Base-by-base conservation (phyloP, 2,888 invertebrate genomes). In the Archips xylosteana region DNA sequence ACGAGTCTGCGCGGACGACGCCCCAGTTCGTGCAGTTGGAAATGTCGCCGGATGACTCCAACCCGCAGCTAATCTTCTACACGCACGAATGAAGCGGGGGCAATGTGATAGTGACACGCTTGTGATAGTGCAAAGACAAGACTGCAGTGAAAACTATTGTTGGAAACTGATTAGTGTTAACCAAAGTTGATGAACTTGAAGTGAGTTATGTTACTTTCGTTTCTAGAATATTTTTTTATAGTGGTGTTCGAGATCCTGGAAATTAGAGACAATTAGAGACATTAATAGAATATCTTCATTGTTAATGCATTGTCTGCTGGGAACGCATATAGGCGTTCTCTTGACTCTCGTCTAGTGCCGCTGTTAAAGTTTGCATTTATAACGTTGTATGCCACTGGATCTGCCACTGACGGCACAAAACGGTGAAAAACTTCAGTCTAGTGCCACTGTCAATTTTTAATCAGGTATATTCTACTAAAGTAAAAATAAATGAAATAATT, bases 1-100 rank as follows among this genome's bases (percentile, higher is more conserved):
- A 93, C 79, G 95, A 95, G 77, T 94, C 95, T 65, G 95, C 94
- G 0, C 82, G 94, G 49, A 92, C 94, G 0, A 92, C 94, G 0
- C 92, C 94, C 0, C 95, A 95, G 74, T 95, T 81, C 69, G 94
- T 95, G 0, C 94, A 95, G 70, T 79, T 95, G 9, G 95, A 94
- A 76, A 90, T 94, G 79, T 92, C 93, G 0, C 93, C 90, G 0
- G 94, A 94, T 72, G 95, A 95, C 76, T 97, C 97, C 70, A 96
- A 96, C 88, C 96, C 96, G 78, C 97, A 97, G 81, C 97, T 97
- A 83, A 97, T 98, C 85, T 97, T 98, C 84, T 98, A 98, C 92
- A 97, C 98, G 75, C 98, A 98, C 76, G 94, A 94, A 80, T 93
- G 89, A 92, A 78, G 71, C 23, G 66, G 67, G 39, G 5, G 39